phyloP scores from a whole-genome alignment of 1,140 invertebrate species.

The Bombus vancouverensis region DNA sequence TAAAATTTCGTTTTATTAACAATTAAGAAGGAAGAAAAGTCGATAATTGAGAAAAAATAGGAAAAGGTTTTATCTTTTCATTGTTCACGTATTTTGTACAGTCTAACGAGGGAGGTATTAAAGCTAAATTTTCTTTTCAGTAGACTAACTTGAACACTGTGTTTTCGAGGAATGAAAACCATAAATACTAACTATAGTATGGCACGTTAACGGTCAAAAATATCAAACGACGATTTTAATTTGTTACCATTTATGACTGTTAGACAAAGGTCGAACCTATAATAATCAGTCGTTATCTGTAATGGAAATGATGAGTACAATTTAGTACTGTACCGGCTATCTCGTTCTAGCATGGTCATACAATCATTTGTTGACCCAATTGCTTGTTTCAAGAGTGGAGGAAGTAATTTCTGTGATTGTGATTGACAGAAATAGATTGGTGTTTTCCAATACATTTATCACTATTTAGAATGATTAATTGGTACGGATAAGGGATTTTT shows the following conservation, averaged over 20 bases:
- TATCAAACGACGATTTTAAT: not conserved
- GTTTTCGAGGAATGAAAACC: not conserved
- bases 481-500: not conserved
- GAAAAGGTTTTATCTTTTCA: not conserved
- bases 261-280: not conserved
- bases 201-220: not conserved
- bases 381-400: not conserved
- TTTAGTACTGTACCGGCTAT: not conserved
- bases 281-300: conserved; percentile 2
- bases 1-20: not conserved
- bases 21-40: not conserved
- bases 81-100: not conserved
- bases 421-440: not conserved
- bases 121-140: not conserved
- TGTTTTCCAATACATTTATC: not conserved
- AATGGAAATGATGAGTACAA: not conserved
- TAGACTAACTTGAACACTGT: conserved; percentile 17
- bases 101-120: not conserved
- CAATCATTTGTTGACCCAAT: not conserved
- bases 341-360: not conserved
- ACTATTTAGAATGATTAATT: not conserved
- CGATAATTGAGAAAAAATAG: not conserved
- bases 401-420: not conserved
- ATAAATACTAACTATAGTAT: not conserved
- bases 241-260: not conserved